Percentiles rank a stretch among this genome's conserved stretches.
These are phyloP conservation scores for Venustaconcha ellipsiformis DNA, from an alignment of 1,140 invertebrate species.

Conservation along the genomic window DNA sequence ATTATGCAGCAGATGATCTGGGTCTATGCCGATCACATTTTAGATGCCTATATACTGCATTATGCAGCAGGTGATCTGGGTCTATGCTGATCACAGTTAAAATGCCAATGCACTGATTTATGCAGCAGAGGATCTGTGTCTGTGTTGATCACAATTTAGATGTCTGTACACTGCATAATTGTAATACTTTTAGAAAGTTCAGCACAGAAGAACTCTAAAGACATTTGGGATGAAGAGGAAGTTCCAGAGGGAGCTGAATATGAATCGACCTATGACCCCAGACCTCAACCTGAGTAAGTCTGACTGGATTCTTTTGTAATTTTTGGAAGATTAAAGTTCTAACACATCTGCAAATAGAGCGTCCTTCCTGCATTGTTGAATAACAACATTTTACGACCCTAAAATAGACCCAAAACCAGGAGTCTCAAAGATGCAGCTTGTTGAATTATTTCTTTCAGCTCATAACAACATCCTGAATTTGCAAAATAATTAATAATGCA, in stretches of 20 bases:
- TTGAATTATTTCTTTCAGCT: no score
- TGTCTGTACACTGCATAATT: background rate
- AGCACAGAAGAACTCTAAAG: constrained; percentile 56
- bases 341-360: no score
- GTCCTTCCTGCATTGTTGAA: no score
- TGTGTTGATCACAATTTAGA: background rate
- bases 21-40: background rate
- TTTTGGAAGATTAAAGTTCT: no score
- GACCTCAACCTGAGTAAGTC: constrained; percentile 76
- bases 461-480: no score
- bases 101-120: background rate
- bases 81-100: background rate
- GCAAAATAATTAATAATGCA: no score
- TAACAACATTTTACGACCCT: no score
- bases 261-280: constrained; percentile 74
- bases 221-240: constrained; percentile 75
- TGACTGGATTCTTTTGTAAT: background rate
- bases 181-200: constrained; percentile 11
- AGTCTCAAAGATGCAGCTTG: no score
- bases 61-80: background rate
- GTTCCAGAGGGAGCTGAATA: constrained; percentile 68
- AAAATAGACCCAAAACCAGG: no score
- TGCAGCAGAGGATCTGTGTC: background rate
- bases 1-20: background rate
- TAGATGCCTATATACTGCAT: background rate